Evolutionary conservation across 1,140 invertebrate species (phyloP), one percentile per base, ranked within the genome.

Genomic region (Lepidurus couesii): DNA sequence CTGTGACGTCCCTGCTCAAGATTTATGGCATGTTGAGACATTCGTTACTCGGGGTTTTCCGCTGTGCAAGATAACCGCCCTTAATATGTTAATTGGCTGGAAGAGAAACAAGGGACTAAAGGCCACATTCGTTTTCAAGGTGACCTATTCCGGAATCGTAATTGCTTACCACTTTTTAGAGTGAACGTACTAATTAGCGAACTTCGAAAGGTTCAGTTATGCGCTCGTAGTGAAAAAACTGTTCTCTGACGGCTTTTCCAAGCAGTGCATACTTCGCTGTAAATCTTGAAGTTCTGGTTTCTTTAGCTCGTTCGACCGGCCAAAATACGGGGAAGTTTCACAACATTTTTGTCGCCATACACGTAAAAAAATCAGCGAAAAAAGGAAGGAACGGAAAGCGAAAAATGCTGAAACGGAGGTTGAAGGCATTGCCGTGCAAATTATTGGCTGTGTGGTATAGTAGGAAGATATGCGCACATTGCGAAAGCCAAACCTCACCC

Each of bases 351-450:
- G 7, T 47, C 21, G 53, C 53, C 53, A 13, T 5, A 65, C 16
- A 65, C 0, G n/a, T 24, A 21, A 65, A 65, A 47, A 16, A 47
- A 7, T 10, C 45, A 3, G 0, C 10, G 16, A 47, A 47, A 16
- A 65, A 65, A 65, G 53, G 21, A 65, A 7, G 47, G 21, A 65
- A 13, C 53, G 53, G 53, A 65, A 13, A 65, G 21, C 21, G n/a
- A 65, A 65, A 65, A 65, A 65, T n/a, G 53, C 21, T 65, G 34
- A 65, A 65, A 65, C 53, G 53, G 1, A 65, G 53, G 53, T 65
- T 7, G 53, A 65, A 65, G n/a, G 53, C n/a, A 13, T 9, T 21
- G 53, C 21, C 21, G 21, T 65, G 8, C 53, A 65, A 65, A 65
- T 65, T 65, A 65, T 13, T 21, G 21, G 53, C 16, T 13, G 53